Base-by-base conservation (phyloP, 2,888 invertebrate genomes). In the Apamea crenata region DNA sequence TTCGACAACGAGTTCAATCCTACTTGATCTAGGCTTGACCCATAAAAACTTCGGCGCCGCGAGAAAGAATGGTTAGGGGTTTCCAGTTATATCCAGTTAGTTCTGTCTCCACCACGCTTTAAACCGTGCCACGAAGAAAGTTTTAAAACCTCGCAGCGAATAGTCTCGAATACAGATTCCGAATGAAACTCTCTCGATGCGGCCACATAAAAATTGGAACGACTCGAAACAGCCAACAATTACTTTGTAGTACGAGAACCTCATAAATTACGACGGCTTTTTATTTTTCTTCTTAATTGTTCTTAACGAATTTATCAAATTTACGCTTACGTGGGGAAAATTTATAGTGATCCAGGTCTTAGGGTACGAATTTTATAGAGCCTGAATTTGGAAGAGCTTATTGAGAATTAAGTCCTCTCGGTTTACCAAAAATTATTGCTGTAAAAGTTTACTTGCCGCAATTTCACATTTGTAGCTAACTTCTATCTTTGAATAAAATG, bases 1-100 rank as follows among this genome's bases (percentile, higher is more conserved):
- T 87, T 81, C 77, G 81, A 86, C 89, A 81, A 21, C 78, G 87
- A 92, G 93, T 92, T 93, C 92, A 93, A 94, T 94, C 93, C 93
- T 83, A 90, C 91, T 93, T 95, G 94, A 96, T 95, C 96, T 95
- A 93, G 94, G 95, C 93, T 95, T 96, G 96, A 96, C 96, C 96
- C 91, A 95, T 94, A 95, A 95, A 96, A 96, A 95, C 94, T 95
- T 95, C 90, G 89, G 84, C 91, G 87, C 83, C 85, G 90, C 81
- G 92, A 90, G 91, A 95, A 95, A 95, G 94, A 95, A 95, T 93
- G 92, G 93, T 93, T 90, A 93, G 88, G 92, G 89, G 92, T 93
- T 94, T 93, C 93, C 92, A 93, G 94, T 93, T 94, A 93, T 94
- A 95, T 94, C 93, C 93, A 95, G 95, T 94, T 95, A 94, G 95